A percentile compares a stretch with the other conserved stretches of the same genome.
These are phyloP conservation scores for Vicugna pacos DNA, from an alignment of 2,113 vertebrate genomes.

Conservation along the genomic window DNA sequence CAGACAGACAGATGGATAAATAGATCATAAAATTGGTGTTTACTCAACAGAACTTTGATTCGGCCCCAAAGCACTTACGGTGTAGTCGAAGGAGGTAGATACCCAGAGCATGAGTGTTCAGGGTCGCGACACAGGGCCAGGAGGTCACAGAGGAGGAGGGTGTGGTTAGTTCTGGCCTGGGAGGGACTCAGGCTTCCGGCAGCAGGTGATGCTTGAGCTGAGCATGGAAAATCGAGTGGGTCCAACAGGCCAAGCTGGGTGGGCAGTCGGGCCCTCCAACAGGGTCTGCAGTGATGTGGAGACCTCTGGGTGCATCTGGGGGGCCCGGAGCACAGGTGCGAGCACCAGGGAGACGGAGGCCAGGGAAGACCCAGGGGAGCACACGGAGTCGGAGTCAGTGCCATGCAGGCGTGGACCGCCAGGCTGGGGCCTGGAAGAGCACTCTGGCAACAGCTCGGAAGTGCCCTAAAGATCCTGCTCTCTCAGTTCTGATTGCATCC, in stretches of 20 bases:
- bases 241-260: neutral
- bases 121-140: neutral
- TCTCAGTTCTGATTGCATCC: rapidly evolving
- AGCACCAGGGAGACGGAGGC: neutral
- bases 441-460: neutral
- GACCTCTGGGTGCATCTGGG: no score
- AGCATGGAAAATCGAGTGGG: neutral
- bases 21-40: neutral
- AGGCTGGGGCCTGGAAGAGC: neutral
- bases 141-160: neutral
- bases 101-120: neutral
- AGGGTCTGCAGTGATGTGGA: neutral
- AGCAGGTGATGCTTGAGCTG: neutral
- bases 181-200: neutral
- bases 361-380: no score
- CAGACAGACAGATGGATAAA: no score
- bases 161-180: neutral
- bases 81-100: neutral
- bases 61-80: neutral
- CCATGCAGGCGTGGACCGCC: rapidly evolving
- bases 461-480: neutral
- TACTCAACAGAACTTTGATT: neutral
- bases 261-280: neutral
- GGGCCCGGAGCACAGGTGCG: neutral
- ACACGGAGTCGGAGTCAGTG: rapidly evolving